Evolutionary conservation across 2,888 invertebrate species (phyloP).

Genomic region (Cylindroiulus punctatus): DNA sequence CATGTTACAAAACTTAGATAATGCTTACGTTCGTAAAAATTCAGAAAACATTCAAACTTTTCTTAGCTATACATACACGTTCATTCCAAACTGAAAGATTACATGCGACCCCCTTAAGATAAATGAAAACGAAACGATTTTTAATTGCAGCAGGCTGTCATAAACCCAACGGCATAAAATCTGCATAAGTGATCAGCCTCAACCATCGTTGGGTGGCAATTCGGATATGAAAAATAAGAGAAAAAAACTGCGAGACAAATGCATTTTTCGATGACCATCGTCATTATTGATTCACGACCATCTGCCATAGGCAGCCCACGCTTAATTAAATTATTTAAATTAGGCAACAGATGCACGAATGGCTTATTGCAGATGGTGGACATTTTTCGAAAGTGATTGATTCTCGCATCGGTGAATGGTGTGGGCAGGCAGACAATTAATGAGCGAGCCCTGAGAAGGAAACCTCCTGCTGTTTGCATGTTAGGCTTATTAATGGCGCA

Average conservation of each 20-base stretch:
- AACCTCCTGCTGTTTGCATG: conserved; percentile 30
- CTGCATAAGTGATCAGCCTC: not conserved
- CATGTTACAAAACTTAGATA: too few relatives aligned
- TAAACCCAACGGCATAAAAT: not conserved
- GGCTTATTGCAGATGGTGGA: conserved; percentile 34
- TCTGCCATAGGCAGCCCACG: conserved; percentile 15
- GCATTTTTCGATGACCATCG: conserved; percentile 3
- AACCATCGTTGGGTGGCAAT: not conserved
- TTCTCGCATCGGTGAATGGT: not conserved
- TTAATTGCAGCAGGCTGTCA: conserved; percentile 29
- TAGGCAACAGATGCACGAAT: conserved; percentile 25
- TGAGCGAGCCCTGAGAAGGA: conserved; percentile 22
- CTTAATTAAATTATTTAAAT: conserved; percentile 42
- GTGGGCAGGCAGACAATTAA: not conserved
- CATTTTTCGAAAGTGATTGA: conserved; percentile 1
- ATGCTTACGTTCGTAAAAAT: too few relatives aligned
- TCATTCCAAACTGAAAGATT: too few relatives aligned
- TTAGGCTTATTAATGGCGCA: not conserved
- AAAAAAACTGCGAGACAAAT: not conserved
- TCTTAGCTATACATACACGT: too few relatives aligned
- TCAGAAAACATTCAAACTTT: too few relatives aligned
- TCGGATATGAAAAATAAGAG: not conserved
- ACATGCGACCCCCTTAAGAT: not conserved
- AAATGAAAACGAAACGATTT: conserved; percentile 4
- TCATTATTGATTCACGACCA: not conserved